Evolutionary conservation across 2,888 invertebrate genomes (phyloP).

Genomic region (Callyntrura guangdongensis): DNA sequence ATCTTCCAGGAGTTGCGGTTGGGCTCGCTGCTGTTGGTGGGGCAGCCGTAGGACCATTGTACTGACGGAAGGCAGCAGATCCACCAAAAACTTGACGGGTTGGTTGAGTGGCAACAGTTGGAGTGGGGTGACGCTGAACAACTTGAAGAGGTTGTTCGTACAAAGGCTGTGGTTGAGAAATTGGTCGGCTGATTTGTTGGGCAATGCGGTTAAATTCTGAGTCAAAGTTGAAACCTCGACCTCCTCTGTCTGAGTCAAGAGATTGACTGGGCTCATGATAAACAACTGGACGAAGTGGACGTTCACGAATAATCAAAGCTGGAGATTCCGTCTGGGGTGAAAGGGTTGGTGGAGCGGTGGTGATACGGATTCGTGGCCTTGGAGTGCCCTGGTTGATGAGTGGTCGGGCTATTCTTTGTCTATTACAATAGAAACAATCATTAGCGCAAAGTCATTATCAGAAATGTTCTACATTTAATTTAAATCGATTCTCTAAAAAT

Average conservation of each 20-base stretch:
- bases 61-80: conserved; percentile 68
- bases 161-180: conserved; percentile 78
- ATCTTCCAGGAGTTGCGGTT: conserved; percentile 87
- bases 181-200: conserved; percentile 68
- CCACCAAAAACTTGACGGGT: conserved; percentile 82
- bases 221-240: conserved; percentile 81
- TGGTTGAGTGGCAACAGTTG: conserved; percentile 88
- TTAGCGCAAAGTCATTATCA: too few relatives aligned
- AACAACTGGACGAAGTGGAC: conserved; percentile 72
- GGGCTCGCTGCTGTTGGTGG: conserved; percentile 85
- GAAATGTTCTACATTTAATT: not conserved
- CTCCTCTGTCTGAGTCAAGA: conserved; percentile 72
- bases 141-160: conserved; percentile 85
- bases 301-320: conserved; percentile 74
- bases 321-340: conserved; percentile 70
- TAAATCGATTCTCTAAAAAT: not conserved
- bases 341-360: conserved; percentile 79
- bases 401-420: conserved; percentile 78
- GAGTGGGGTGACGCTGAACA: conserved; percentile 87
- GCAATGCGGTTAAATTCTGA: conserved; percentile 80
- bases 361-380: conserved; percentile 82
- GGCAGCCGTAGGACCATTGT: conserved; percentile 56
- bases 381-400: conserved; percentile 58
- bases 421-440: conserved; percentile 23
- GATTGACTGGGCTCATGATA: conserved; percentile 79